Evolutionary conservation across 1,140 invertebrate genomes (phyloP), one percentile per base, ranked within the genome.

Genomic region (Stegodyphus dumicola): DNA sequence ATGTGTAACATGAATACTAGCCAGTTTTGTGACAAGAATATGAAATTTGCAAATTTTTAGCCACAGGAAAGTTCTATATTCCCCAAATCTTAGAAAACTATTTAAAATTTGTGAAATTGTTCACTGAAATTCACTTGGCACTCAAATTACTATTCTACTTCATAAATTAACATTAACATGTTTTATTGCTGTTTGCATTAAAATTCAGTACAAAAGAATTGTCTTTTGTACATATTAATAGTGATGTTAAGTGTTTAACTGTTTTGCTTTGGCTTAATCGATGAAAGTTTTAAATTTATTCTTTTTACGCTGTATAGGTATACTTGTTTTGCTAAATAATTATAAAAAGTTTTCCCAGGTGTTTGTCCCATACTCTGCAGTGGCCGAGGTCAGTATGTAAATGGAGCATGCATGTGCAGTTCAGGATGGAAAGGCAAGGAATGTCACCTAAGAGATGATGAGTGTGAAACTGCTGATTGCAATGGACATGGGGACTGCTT

Each of bases 361-460:
- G 94, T 98, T 33, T 99, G 98, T 92, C 98, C 98, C 56, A 95
- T 98, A 6, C 92, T 99, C 77, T 99, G 98, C 92, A 97, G 96
- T 85, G 97, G 95, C 84, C 96, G 99, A 89, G 98, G 98, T 52
- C 94, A 96, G 88, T 99, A 99, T 90, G 95, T 96, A 18, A 96
- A 96, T 73, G 98, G 98, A 13, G 92, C 96, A 87, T 99, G 98
- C 91, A 95, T 97, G 89, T 99, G 98, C 91, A 96, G 98, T 90
- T 95, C 96, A 88, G 97, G 97, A 56, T 99, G 96, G 96, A 98
- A 98, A 92, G 98, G 98, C 54, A 93, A 94, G 18, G 97, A 99
- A 92, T 99, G 98, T 91, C 96, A 98, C 90, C 93, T 98, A 84
- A 96, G 96, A 54, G 94, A 95, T 86, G 93, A 94, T 85, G 97